Evolutionary conservation across 1,140 invertebrate species (phyloP).

Genomic region (Asobara japonica): DNA sequence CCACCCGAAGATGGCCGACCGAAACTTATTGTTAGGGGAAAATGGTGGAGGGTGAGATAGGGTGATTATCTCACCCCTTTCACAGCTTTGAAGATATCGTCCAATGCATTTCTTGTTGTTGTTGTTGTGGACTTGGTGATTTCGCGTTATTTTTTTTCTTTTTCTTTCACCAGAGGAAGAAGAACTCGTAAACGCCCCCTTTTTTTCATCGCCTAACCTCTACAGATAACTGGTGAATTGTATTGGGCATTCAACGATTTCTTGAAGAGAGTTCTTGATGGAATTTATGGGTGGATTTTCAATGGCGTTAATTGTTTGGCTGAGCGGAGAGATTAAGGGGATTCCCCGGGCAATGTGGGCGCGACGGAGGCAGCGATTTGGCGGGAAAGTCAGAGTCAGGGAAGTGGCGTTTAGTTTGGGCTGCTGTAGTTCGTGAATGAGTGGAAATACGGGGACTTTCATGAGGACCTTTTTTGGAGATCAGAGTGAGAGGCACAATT

Average conservation of each 20-base stretch:
- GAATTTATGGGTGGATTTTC: slow-evolving; percentile 4
- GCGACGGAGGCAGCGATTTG: too few species aligned
- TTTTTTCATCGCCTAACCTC: background rate
- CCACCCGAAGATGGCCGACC: slow-evolving; percentile 18
- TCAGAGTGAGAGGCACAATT: too few species aligned
- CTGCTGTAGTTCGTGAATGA: too few species aligned
- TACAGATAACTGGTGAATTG: slow-evolving; percentile 34
- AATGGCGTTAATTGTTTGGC: too few species aligned
- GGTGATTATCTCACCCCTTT: slow-evolving; percentile 39
- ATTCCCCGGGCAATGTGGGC: too few species aligned
- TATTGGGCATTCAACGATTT: slow-evolving; percentile 38
- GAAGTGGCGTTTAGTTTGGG: too few species aligned
- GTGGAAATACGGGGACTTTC: too few species aligned
- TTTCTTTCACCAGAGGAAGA: background rate
- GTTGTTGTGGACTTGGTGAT: background rate
- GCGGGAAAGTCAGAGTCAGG: too few species aligned
- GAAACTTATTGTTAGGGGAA: slow-evolving; percentile 38
- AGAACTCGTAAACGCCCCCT: slow-evolving; percentile 3
- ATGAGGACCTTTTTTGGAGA: too few species aligned
- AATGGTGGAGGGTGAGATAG: background rate
- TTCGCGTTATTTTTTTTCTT: background rate
- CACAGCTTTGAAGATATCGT: slow-evolving; percentile 1
- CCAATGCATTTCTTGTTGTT: slow-evolving; percentile 6
- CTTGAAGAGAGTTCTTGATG: background rate
- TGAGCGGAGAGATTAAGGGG: background rate